A percentile compares a stretch with the other conserved stretches of the same genome.
These are phyloP conservation scores for Sussaba pulchella DNA, from an alignment of 2,888 invertebrate genomes.

Conservation along the genomic window DNA sequence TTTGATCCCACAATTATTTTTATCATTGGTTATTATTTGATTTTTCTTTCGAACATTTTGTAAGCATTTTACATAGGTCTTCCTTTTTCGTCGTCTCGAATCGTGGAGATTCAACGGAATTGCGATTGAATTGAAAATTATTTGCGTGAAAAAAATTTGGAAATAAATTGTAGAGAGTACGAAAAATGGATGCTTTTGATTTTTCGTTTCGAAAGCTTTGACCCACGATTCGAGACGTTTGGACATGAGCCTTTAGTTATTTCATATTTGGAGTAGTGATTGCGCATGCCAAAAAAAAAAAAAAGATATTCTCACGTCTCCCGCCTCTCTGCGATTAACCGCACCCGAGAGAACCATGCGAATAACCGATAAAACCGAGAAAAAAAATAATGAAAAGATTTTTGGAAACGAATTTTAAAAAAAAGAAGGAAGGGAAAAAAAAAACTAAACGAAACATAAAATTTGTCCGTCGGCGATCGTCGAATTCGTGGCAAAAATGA, in stretches of 20 bases:
- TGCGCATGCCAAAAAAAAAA: conserved; percentile 82
- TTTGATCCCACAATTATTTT: conserved; percentile 51
- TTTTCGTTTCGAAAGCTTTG: not conserved
- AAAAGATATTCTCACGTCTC: conserved; percentile 83
- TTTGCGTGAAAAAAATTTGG: not conserved
- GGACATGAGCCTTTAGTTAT: conserved; percentile 83
- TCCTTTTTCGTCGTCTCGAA: conserved; percentile 79
- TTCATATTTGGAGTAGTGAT: conserved; percentile 84
- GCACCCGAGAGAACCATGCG: conserved; percentile 80
- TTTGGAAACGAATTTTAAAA: too few species aligned
- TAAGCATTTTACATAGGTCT: conserved; percentile 81
- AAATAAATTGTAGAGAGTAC: not conserved
- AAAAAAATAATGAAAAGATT: conserved; percentile 29
- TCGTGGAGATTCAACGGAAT: conserved; percentile 68
- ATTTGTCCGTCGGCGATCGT: conserved; percentile 73
- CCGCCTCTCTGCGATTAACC: conserved; percentile 82
- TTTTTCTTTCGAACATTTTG: conserved; percentile 75
- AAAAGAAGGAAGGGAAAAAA: too few species aligned
- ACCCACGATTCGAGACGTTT: conserved; percentile 76
- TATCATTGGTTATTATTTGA: conserved; percentile 67
- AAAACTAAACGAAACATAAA: not conserved
- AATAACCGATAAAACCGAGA: conserved; percentile 68
- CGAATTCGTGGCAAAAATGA: conserved; percentile 68
- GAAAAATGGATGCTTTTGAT: not conserved
- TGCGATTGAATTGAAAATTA: not conserved